Percentiles rank a stretch among this genome's conserved stretches.
These are phyloP conservation scores for Reticulitermes speratus DNA, from an alignment of 1,140 invertebrate genomes.

Conservation along the genomic window DNA sequence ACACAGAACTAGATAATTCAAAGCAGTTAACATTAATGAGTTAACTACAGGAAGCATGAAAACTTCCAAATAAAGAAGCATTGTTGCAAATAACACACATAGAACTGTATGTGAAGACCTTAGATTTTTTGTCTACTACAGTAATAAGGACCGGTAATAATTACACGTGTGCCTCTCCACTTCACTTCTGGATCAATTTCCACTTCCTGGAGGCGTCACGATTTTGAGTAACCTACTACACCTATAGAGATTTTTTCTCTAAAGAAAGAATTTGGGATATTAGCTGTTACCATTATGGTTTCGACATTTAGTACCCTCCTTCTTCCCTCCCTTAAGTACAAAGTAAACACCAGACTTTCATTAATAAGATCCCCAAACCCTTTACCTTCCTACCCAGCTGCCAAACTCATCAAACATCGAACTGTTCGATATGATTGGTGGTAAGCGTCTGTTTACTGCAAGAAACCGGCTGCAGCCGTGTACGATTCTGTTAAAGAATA, in stretches of 20 bases:
- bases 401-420: background rate
- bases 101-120: background rate
- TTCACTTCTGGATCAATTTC: slow-evolving; percentile 18
- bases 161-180: background rate
- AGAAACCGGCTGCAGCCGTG: background rate
- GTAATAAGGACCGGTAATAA: slow-evolving; percentile 9
- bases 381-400: background rate
- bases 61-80: background rate
- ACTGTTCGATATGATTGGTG: background rate
- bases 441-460: background rate
- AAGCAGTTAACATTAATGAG: too few relatives aligned
- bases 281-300: slow-evolving; percentile 3
- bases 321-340: background rate
- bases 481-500: background rate
- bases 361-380: background rate
- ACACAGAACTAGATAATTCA: too few relatives aligned
- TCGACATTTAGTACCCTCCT: background rate
- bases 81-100: background rate
- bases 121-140: background rate
- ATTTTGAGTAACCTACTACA: background rate
- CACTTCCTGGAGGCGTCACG: slow-evolving; percentile 15
- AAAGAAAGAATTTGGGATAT: background rate
- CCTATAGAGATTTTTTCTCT: background rate
- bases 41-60: too few relatives aligned
- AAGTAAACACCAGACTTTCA: background rate